Conservation (phyloP, 2,888 invertebrate genomes). For the Alviniconcha strummeri region DNA sequence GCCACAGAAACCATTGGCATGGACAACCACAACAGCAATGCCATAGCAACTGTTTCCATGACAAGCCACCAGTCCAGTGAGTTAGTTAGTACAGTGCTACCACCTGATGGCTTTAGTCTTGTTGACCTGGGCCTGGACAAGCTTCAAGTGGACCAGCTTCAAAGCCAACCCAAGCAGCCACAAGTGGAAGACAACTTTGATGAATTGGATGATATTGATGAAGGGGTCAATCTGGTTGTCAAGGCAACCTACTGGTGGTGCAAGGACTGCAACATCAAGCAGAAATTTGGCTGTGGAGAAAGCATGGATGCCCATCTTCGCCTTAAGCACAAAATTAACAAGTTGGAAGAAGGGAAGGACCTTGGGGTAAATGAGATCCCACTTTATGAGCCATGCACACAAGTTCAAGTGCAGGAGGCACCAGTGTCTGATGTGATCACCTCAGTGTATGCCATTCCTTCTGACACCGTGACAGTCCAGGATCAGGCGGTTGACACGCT, state of each 20-base stretch:
- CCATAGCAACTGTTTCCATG: neutral
- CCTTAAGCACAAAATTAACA: neutral
- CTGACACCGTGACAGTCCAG: neutral
- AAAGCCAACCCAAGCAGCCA: too few species aligned
- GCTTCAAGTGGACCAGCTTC: neutral
- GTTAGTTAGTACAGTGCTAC: neutral
- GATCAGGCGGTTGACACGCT: slow-evolving; percentile 4
- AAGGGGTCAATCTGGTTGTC: slow-evolving; percentile 14
- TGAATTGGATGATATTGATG: neutral
- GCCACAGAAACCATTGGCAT: too few species aligned
- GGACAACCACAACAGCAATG: neutral
- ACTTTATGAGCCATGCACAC: neutral
- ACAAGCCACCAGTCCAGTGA: neutral
- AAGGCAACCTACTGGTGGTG: slow-evolving; percentile 18
- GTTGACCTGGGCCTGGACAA: slow-evolving; percentile 1
- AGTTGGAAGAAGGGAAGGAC: neutral
- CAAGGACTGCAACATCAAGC: slow-evolving; percentile 19
- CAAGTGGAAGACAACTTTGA: neutral
- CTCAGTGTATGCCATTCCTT: slow-evolving; percentile 17
- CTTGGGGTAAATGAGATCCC: neutral
- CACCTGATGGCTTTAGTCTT: slow-evolving; percentile 5
- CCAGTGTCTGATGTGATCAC: neutral
- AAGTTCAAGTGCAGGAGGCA: neutral
- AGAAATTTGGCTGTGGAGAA: slow-evolving; percentile 6
- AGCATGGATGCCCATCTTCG: slow-evolving; percentile 17